Evolutionary conservation across 2,113 vertebrate genomes (phyloP).

Genomic region (Nyctibius bracteatus): DNA sequence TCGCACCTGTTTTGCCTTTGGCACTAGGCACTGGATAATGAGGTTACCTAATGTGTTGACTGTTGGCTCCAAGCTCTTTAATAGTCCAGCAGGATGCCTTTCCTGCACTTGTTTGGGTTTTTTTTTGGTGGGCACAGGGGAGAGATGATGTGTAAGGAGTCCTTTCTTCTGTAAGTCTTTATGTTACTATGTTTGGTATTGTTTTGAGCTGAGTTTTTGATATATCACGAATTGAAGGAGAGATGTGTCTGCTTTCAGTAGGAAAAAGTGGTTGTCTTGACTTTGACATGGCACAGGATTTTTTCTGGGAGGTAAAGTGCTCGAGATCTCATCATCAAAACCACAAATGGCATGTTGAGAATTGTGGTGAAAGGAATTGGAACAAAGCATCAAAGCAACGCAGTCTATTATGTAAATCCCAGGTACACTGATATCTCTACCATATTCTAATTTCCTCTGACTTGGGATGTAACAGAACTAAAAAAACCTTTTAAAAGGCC

Average conservation of each 20-base stretch:
- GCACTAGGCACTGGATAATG: conserved; percentile 49
- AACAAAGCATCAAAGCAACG: not conserved
- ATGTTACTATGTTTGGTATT: not conserved
- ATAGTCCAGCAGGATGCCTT: conserved; percentile 18
- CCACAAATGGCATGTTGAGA: not conserved
- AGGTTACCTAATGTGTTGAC: conserved; percentile 47
- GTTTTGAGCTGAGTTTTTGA: not conserved
- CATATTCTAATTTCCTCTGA: not conserved
- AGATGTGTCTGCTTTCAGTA: not conserved
- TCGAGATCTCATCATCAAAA: not conserved
- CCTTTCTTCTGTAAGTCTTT: not conserved
- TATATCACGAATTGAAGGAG: not conserved
- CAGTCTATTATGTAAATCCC: not conserved
- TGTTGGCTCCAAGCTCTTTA: conserved; percentile 18
- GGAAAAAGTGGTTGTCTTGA: not conserved
- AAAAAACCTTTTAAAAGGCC: not conserved
- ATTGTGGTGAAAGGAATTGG: not conserved
- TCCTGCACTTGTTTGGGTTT: not conserved
- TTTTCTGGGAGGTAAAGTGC: not conserved
- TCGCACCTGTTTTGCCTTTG: conserved; percentile 69
- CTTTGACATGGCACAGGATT: not conserved
- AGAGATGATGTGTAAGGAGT: not conserved
- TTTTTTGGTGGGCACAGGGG: not conserved
- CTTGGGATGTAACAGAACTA: not conserved
- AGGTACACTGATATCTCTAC: fast-evolving